A percentile compares a stretch with the other conserved stretches of the same genome.
phyloP scores from a whole-genome alignment of 2,888 invertebrate species.

The Girardia tigrina region DNA sequence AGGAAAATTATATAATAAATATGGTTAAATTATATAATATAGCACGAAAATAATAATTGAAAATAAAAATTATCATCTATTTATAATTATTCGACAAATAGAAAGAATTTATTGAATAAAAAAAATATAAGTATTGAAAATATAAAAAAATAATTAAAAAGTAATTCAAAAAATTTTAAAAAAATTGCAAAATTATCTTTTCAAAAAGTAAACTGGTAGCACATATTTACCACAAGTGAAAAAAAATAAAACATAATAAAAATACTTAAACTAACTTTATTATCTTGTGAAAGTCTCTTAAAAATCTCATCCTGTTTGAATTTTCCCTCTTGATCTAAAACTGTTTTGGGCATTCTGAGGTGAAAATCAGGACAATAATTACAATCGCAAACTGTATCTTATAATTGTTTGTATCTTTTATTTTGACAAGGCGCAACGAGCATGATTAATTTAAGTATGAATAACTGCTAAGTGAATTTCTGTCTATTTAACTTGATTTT shows the following conservation, averaged over 20 bases:
- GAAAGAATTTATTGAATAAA: too few relatives aligned
- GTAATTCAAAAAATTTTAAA: too few relatives aligned
- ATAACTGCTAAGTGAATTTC: neutral
- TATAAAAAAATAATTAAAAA: too few relatives aligned
- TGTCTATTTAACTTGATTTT: neutral
- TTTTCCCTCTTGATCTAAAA: neutral
- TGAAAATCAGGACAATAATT: neutral
- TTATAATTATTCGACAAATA: too few relatives aligned
- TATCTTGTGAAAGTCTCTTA: neutral
- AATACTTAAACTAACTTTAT: neutral
- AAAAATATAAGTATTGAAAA: too few relatives aligned
- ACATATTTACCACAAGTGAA: neutral
- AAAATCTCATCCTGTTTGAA: neutral
- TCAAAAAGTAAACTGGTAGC: neutral
- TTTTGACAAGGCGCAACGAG: neutral
- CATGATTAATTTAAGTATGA: neutral
- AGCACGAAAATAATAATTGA: too few relatives aligned
- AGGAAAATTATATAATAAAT: too few relatives aligned
- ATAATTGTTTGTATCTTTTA: neutral
- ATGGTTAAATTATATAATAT: too few relatives aligned
- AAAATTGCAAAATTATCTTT: too few relatives aligned
- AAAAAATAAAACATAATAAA: neutral
- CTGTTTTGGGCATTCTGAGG: neutral
- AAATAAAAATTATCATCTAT: too few relatives aligned
- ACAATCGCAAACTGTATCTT: neutral